Evolutionary conservation across 2,113 vertebrate genomes (phyloP).

Genomic region (Paedocypris sp.): DNA sequence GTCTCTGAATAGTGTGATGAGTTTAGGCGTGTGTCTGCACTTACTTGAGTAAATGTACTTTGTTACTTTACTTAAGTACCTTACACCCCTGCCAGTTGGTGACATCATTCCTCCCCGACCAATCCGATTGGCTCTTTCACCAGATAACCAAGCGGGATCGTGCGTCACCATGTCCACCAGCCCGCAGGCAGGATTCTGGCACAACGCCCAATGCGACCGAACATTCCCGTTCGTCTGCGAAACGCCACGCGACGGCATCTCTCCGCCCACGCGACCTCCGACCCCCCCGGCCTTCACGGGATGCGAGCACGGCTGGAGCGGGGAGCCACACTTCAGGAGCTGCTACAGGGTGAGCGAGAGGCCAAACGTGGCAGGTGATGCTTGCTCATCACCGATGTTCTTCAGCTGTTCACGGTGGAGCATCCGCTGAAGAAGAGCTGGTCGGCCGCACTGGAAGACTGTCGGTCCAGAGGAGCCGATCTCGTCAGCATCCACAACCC

Average conservation of each 20-base stretch:
- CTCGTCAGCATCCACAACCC: slow-evolving; percentile 60
- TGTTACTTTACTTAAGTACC: no score
- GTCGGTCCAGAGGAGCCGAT: slow-evolving; percentile 47
- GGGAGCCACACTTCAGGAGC: slow-evolving; percentile 45
- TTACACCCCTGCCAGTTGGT: no score
- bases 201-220: slow-evolving; percentile 50
- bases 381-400: background rate
- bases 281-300: slow-evolving; percentile 45
- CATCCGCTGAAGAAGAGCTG: slow-evolving; percentile 60
- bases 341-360: slow-evolving; percentile 53
- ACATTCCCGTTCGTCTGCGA: slow-evolving; percentile 55
- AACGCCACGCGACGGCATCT: slow-evolving; percentile 52
- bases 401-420: slow-evolving; percentile 57
- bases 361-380: background rate
- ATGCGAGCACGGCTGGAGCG: slow-evolving; percentile 45
- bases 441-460: slow-evolving; percentile 54
- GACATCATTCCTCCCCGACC: background rate
- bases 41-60: no score
- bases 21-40: no score
- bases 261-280: slow-evolving; percentile 52
- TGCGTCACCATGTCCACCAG: slow-evolving; percentile 62
- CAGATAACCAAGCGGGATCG: slow-evolving; percentile 52
- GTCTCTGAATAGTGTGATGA: no score
- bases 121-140: background rate
- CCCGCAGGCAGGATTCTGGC: slow-evolving; percentile 58